phyloP scores from a whole-genome alignment of 2,888 invertebrate species.

The Athalia cordata region DNA sequence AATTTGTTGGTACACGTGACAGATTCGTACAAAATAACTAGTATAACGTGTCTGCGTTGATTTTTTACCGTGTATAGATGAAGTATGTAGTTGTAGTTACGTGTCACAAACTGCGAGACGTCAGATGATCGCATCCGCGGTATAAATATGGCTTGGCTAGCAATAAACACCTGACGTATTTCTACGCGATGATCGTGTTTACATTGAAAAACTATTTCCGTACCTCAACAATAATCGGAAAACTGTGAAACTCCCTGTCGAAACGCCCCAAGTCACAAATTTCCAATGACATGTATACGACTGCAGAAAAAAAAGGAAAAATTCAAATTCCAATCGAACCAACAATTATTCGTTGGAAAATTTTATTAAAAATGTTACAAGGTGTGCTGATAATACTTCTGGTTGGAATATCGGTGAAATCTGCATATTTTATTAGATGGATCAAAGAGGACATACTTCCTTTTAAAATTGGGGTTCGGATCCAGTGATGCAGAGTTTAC shows the following conservation, averaged over 20 bases:
- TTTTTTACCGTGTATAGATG: too few relatives aligned
- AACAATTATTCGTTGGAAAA: too few relatives aligned
- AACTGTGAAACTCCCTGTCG: background rate
- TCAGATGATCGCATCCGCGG: conserved; percentile 34
- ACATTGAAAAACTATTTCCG: conserved; percentile 28
- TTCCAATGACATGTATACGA: background rate
- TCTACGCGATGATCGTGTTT: conserved; percentile 15
- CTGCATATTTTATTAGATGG: too few relatives aligned
- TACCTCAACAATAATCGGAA: background rate
- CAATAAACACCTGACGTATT: conserved; percentile 38
- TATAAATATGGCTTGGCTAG: conserved; percentile 40
- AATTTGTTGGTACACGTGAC: too few relatives aligned
- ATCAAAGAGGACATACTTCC: too few relatives aligned
- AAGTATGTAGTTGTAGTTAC: background rate
- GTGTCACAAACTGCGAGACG: background rate
- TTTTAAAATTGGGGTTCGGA: too few relatives aligned
- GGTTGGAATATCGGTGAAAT: too few relatives aligned
- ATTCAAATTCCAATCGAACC: too few relatives aligned
- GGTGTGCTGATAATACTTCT: too few relatives aligned
- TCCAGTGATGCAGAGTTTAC: background rate
- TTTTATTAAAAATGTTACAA: too few relatives aligned
- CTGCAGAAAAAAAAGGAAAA: background rate
- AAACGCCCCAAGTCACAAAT: background rate
- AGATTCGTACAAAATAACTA: too few relatives aligned
- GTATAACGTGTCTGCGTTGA: too few relatives aligned